A percentile compares a stretch with the other conserved stretches of the same genome.
Conservation (phyloP, 2,888 invertebrate genomes). For the Lochmaea capreae region DNA sequence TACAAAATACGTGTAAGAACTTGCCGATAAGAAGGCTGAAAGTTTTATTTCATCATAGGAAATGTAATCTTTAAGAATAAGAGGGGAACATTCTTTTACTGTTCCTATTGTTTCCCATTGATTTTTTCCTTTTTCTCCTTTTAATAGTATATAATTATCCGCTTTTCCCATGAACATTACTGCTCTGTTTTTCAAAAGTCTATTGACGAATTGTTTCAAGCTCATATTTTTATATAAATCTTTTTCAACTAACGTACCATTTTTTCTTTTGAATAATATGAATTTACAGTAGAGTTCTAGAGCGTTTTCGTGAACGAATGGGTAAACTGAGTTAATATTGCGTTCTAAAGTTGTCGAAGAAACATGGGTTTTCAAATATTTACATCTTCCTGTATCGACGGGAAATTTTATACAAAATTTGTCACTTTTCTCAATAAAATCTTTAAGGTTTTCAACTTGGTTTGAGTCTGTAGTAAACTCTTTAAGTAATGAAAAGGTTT, state of each 20-base stretch:
- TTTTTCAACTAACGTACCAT: slow-evolving; percentile 54
- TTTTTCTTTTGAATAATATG: slow-evolving; percentile 71
- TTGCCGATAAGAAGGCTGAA: slow-evolving; percentile 69
- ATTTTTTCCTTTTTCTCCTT: slow-evolving; percentile 64
- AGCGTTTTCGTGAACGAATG: slow-evolving; percentile 76
- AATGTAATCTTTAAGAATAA: slow-evolving; percentile 66
- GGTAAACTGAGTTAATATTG: slow-evolving; percentile 73
- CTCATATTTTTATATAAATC: slow-evolving; percentile 60
- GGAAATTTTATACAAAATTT: slow-evolving; percentile 64
- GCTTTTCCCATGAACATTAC: slow-evolving; percentile 63
- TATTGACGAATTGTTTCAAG: slow-evolving; percentile 67
- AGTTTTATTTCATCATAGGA: slow-evolving; percentile 73
- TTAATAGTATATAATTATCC: slow-evolving; percentile 54
- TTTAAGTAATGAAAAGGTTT: slow-evolving; percentile 34
- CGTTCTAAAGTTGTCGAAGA: slow-evolving; percentile 52
- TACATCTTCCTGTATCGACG: slow-evolving; percentile 59
- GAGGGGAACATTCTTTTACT: slow-evolving; percentile 64
- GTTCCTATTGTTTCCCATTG: slow-evolving; percentile 70
- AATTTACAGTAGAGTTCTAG: slow-evolving; percentile 73
- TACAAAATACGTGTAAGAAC: slow-evolving; percentile 70
- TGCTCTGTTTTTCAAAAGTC: slow-evolving; percentile 68
- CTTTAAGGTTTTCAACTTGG: slow-evolving; percentile 42
- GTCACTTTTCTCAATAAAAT: slow-evolving; percentile 62
- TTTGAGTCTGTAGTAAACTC: slow-evolving; percentile 12
- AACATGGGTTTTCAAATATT: slow-evolving; percentile 48